phyloP scores from a whole-genome alignment of 1,140 invertebrate genomes.

The Drosophila virilis region DNA sequence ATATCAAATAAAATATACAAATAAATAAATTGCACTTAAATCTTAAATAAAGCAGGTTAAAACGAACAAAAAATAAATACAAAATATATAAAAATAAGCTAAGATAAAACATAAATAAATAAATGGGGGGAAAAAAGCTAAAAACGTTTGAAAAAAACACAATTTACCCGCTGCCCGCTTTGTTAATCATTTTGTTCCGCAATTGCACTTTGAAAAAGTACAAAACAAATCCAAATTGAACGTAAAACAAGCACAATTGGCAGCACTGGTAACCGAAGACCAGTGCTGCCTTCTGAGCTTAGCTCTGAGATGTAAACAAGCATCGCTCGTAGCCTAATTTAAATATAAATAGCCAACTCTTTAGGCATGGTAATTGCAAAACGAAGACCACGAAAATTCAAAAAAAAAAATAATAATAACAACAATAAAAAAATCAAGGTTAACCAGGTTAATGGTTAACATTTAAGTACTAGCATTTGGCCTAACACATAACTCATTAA shows the following conservation, averaged over 20 bases:
- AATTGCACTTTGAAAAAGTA: no score
- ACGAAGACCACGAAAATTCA: conserved; percentile 3
- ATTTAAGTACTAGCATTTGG: conserved; percentile 22
- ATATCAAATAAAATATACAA: no score
- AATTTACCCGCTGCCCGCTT: no score
- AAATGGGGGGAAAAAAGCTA: no score
- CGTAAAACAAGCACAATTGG: background rate
- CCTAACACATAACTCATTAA: conserved; percentile 16
- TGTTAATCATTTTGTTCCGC: no score
- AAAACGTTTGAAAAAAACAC: background rate
- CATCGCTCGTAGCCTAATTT: conserved; percentile 19
- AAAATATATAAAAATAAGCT: no score
- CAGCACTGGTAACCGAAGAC: background rate
- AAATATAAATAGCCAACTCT: conserved; percentile 24
- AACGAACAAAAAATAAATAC: no score
- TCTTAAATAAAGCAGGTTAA: no score
- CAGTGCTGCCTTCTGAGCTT: background rate
- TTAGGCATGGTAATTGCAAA: conserved; percentile 28
- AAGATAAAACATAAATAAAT: no score
- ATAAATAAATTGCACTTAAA: no score
- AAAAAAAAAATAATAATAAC: no score
- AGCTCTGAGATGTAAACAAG: background rate
- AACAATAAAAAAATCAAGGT: conserved; percentile 1
- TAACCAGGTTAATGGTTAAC: conserved; percentile 49
- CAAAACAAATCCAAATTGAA: background rate